Base-by-base conservation (phyloP, 2,113 vertebrate species). In the Morone chrysops region DNA sequence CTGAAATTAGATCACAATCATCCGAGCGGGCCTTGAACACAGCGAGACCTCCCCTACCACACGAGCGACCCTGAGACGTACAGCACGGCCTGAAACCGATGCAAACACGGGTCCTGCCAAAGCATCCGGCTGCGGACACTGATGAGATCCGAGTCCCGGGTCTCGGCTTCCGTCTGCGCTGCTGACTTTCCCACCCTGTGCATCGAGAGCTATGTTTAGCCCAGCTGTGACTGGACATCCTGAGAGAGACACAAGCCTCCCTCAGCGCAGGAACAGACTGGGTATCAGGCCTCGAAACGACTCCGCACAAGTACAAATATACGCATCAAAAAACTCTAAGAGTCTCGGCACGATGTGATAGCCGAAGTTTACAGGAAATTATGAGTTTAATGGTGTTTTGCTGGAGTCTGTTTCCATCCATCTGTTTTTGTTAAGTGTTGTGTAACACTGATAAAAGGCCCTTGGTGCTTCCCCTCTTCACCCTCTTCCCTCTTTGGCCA, bases 171-270 rank as follows among this genome's bases (percentile, higher is more conserved):
- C 82, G 78, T 94, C 91, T 87, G 87, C 77, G 84, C 84, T 86
- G 90, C 92, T 93, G 92, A 94, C 92, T 95, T 96, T 95, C 93
- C 93, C 94, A 95, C 92, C 90, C 89, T 87, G 92, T 90, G 87
- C 83, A 89, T 89, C 80, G 74, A 50, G 45, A 65, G 90, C 92
- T 95, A 96, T 96, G 95, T 95, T 93, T 95, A 95, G 85, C 83
- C 78, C 82, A 67, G 86, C 92, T 87, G 79, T 91, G 89, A 91
- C 88, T 92, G 90, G 92, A 88, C 93, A 93, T 92, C 91, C 90
- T 75, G 71, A 79, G 87, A 92, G 91, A 92, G 91, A 90, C 71
- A 73, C 48, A 65, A 75, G 80, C 80, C 74, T 90, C 84, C 70
- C 67, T 59, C 40, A 11, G 66, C 83, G 79, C 77, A 75, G 43